These are phyloP conservation scores for Gastrophysa polygoni DNA, from an alignment of 2,888 invertebrate species.

Conservation along the genomic window DNA sequence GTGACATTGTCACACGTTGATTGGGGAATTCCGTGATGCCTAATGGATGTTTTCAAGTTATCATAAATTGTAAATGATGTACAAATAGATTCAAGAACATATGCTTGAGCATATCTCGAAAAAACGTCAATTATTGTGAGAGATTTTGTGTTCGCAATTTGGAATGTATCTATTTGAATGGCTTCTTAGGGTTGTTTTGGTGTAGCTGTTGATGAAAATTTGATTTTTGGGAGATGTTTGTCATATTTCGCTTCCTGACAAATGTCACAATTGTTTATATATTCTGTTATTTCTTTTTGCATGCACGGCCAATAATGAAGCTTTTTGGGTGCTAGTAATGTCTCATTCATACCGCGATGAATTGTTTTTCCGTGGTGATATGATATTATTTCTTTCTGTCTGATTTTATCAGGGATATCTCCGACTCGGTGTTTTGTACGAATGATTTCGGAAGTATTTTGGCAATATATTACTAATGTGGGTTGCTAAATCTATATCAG, in stretches of 20 bases:
- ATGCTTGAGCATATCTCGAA: slow-evolving; percentile 3
- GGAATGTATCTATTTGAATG: slow-evolving; percentile 1
- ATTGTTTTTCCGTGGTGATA: slow-evolving; percentile 7
- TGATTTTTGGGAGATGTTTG: neutral
- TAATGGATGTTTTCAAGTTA: neutral
- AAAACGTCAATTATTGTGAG: slow-evolving; percentile 5
- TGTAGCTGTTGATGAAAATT: neutral
- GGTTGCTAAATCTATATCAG: neutral
- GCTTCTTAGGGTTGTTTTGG: slow-evolving; percentile 5
- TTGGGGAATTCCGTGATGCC: neutral
- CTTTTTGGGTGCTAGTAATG: neutral
- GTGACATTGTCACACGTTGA: neutral
- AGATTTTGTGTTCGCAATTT: neutral
- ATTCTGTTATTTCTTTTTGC: neutral
- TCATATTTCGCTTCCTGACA: slow-evolving; percentile 10
- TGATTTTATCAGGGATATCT: neutral
- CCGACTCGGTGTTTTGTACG: neutral
- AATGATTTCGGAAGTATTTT: slow-evolving; percentile 2
- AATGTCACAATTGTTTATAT: slow-evolving; percentile 3
- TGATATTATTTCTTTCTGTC: neutral
- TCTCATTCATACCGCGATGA: slow-evolving; percentile 2
- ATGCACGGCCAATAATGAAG: neutral
- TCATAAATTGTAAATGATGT: neutral
- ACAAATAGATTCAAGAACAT: neutral
- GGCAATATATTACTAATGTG: neutral